A percentile compares a stretch with the other conserved stretches of the same genome.
These are phyloP conservation scores for Astyanax mexicanus DNA, from an alignment of 2,797 vertebrate species.

Conservation along the genomic window DNA sequence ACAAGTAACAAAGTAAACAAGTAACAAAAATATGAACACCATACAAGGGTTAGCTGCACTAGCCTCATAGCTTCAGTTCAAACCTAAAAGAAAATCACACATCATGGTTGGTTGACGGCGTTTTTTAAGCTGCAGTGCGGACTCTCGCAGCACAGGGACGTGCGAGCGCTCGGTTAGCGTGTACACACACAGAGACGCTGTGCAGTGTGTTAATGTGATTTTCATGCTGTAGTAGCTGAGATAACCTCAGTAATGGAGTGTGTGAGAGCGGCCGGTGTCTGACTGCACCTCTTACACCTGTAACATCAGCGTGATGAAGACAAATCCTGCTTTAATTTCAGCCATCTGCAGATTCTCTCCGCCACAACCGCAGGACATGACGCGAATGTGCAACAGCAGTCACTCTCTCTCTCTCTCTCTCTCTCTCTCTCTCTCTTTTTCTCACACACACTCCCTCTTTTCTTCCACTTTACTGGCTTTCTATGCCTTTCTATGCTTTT, in stretches of 20 bases:
- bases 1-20: no score
- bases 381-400: constrained; percentile 13
- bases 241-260: background rate
- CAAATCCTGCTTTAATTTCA: constrained; percentile 46
- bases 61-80: no score
- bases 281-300: background rate
- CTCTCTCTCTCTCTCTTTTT: background rate
- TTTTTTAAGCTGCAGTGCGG: background rate
- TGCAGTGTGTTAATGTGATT: constrained; percentile 1
- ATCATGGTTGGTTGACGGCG: no score
- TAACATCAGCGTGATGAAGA: constrained; percentile 30
- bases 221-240: background rate
- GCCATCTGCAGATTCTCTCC: constrained; percentile 33
- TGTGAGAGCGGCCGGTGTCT: constrained; percentile 3
- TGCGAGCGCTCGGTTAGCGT: background rate
- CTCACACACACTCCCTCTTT: background rate
- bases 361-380: constrained; percentile 26
- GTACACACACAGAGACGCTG: background rate
- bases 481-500: no score
- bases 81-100: no score
- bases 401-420: background rate
- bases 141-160: background rate
- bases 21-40: no score
- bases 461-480: no score
- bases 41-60: no score